phyloP scores from a whole-genome alignment of 2,888 invertebrate genomes.

The Brachylomia viminalis region DNA sequence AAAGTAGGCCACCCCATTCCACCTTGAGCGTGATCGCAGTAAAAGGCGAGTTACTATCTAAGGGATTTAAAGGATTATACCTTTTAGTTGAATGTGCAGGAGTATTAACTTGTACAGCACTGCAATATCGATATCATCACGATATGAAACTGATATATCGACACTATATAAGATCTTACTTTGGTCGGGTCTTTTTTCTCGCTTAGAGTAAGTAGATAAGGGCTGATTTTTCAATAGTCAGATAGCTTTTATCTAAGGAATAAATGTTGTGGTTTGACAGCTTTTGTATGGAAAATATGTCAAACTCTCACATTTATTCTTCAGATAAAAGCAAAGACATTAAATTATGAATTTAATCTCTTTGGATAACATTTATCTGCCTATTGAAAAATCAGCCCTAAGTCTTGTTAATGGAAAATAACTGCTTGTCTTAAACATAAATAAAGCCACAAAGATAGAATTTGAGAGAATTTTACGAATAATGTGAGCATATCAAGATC shows the following conservation, averaged over 20 bases:
- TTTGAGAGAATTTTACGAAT: not conserved
- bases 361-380: too few species aligned
- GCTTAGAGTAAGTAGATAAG: not conserved
- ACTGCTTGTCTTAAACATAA: not conserved
- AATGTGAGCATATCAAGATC: not conserved
- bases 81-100: constrained; percentile 25
- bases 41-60: constrained; percentile 43
- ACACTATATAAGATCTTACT: not conserved
- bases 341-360: too few species aligned
- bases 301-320: too few species aligned
- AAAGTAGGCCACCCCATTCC: constrained; percentile 30
- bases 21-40: constrained; percentile 18
- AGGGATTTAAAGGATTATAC: constrained; percentile 42
- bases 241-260: too few species aligned
- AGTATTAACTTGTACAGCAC: constrained; percentile 26
- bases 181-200: constrained; percentile 9
- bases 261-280: too few species aligned
- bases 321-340: too few species aligned
- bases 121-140: constrained; percentile 31
- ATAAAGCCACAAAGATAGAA: not conserved
- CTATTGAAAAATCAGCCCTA: too few species aligned
- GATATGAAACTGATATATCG: constrained; percentile 30
- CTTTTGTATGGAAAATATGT: too few species aligned
- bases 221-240: too few species aligned
- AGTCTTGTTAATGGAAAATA: not conserved